phyloP scores from a whole-genome alignment of 2,113 vertebrate genomes.

The Cynocephalus volans region DNA sequence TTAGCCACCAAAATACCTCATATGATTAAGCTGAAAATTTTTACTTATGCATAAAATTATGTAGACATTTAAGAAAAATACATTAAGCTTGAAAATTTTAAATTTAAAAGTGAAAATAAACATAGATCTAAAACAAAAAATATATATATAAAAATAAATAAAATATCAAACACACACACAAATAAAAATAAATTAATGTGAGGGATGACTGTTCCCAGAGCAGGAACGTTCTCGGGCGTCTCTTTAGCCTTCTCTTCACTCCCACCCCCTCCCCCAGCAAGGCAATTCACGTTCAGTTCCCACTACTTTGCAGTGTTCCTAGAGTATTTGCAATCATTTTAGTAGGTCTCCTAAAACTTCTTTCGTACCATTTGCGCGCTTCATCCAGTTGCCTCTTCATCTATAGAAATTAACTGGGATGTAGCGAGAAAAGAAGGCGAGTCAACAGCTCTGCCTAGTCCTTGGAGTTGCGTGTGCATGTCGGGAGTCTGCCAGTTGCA shows the following conservation, averaged over 20 bases:
- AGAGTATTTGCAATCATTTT: not conserved
- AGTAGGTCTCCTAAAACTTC: not conserved
- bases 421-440: not conserved
- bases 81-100: not conserved
- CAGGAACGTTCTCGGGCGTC: not conserved
- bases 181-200: not conserved
- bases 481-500: not conserved
- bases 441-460: not conserved
- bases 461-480: not conserved
- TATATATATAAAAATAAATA: no score
- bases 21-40: not conserved
- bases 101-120: constrained; percentile 43
- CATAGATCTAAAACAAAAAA: not conserved
- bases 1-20: not conserved
- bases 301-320: not conserved
- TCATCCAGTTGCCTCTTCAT: not conserved
- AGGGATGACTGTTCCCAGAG: not conserved
- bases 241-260: not conserved
- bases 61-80: constrained; percentile 36
- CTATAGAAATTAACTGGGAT: not conserved
- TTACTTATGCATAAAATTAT: not conserved
- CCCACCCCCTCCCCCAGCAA: not conserved
- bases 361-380: not conserved
- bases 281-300: not conserved
- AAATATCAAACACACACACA: not conserved